Base-by-base conservation (phyloP, 2,113 vertebrate species). In the Empidonax traillii region DNA sequence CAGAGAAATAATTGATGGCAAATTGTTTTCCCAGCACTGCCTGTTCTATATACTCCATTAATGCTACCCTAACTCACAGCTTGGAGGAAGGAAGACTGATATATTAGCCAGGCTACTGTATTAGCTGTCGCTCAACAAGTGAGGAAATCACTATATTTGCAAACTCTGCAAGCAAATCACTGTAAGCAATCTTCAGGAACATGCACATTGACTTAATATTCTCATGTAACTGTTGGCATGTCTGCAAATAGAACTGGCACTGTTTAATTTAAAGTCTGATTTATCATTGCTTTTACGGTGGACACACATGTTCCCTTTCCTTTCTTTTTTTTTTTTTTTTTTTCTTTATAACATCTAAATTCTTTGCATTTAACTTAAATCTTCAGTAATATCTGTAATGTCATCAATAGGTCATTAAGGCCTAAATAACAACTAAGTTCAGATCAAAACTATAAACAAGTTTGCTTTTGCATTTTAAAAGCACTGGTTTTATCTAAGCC, bases 71-170 rank as follows among this genome's bases (percentile, higher is more conserved):
- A 30, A 52, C 73, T 92, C 73, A 55, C 41, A 88, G 76, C 28
- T 33, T 27, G 31, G 72, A 90, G 77, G 39, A 82, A 84, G 35
- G 69, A 62, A 93, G 41, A 47, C 65, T 94, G 49, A 62, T 72
- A 5, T 41, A 46, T 88, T 61, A 86, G 39, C 72, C 44, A 81
- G 90, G 63, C 44, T 93, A 5, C 79, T 63, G 8, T 49, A 76
- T 68, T n/a, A 95, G 81, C 88, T 93, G 88, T 89, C 90, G 88
- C 39, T 92, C 79, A 88, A 4, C 59, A 94, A 71, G 86, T 55
- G 43, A 88, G 43, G 58, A 92, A 92, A 92, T 90, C 22, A 69
- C 75, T 91, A 10, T 88, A 62, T 90, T 74, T 96, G 65, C 52
- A 90, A 95, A 94, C 52, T 83, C 81, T 72, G 65, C 68, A 88